Evolutionary conservation across 2,888 invertebrate genomes (phyloP), one percentile per base, ranked within the genome.

Genomic region (Steinernema carpocapsae): DNA sequence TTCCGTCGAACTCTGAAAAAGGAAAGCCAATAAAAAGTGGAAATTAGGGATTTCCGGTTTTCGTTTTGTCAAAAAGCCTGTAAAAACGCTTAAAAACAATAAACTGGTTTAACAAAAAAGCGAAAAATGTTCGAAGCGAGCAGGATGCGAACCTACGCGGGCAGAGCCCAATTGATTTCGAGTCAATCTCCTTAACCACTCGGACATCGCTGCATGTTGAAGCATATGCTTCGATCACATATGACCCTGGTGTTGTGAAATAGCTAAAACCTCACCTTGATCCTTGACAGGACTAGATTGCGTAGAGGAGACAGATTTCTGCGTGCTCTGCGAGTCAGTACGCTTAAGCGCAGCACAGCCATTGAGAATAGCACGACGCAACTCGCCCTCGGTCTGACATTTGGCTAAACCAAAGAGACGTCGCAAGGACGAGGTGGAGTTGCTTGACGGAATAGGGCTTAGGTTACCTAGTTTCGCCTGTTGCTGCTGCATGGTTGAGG

Each of bases 61-160:
- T n/a, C n/a, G n/a, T n/a, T n/a, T n/a, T n/a, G n/a, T n/a, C n/a
- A n/a, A n/a, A n/a, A n/a, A n/a, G n/a, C n/a, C n/a, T n/a, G n/a
- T n/a, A n/a, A n/a, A n/a, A n/a, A n/a, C n/a, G n/a, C n/a, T n/a
- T n/a, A n/a, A n/a, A n/a, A n/a, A n/a, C n/a, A n/a, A n/a, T n/a
- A n/a, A n/a, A n/a, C n/a, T n/a, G n/a, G n/a, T n/a, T n/a, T n/a
- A n/a, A n/a, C n/a, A 43, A 43, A 43, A 10, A 43, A 14, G 43
- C 14, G 10, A 82, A 76, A 82, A 48, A 43, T 22, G 46, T 79
- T 78, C 84, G 84, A 84, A 84, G 80, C 79, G 81, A 80, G 22
- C 56, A 64, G 64, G 64, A 64, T 64, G 26, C 64, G 64, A 64
- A 64, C 64, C 64, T 64, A 64, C 64, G 64, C 64, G 64, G 71